Evolutionary conservation across 2,888 invertebrate species (phyloP), one percentile per base, ranked within the genome.

Genomic region (Atethmia centrago): DNA sequence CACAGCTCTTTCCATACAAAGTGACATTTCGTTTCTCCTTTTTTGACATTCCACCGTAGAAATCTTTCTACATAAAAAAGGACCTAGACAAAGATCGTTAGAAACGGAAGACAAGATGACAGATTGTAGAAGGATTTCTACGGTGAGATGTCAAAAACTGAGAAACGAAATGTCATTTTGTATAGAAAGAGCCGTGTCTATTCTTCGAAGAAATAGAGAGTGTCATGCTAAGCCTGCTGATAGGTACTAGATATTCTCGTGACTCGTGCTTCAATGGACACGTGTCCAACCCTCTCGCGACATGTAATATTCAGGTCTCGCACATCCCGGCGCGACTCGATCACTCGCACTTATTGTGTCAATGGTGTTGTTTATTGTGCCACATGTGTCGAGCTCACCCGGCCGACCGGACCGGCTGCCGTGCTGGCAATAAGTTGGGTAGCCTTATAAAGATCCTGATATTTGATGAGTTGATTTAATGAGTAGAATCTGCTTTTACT

Each of bases 231-330:
- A n/a, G n/a, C n/a, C n/a, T n/a, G n/a, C n/a, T n/a, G n/a, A 25
- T 12, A 47, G 14, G 4, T 9, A 31, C 19, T 53, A 55, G 19
- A 66, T 58, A 80, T 66, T 69, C 40, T 53, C 67, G 62, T 76
- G 51, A 25, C 53, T 19, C 51, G 40, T 62, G 28, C 36, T 0
- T 16, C 58, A 68, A 59, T 78, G 85, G 84, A 83, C 28, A 25
- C 72, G 59, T 19, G 69, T 53, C 55, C 82, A 79, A 82, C 63
- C 76, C 83, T 62, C 73, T 62, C 73, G 40, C 68, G 71, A 61
- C 64, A 91, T 93, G 89, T 83, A 88, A 89, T 91, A 94, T 94
- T 92, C 94, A 84, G 82, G 89, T 89, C 92, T 84, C 89, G 93
- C 85, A 71, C 85, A 63, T 79, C 78, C 87, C 84, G 76, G 70